Evolutionary conservation across 2,113 vertebrate genomes (phyloP), one percentile per base, ranked within the genome.

Genomic region (Channa maculata): DNA sequence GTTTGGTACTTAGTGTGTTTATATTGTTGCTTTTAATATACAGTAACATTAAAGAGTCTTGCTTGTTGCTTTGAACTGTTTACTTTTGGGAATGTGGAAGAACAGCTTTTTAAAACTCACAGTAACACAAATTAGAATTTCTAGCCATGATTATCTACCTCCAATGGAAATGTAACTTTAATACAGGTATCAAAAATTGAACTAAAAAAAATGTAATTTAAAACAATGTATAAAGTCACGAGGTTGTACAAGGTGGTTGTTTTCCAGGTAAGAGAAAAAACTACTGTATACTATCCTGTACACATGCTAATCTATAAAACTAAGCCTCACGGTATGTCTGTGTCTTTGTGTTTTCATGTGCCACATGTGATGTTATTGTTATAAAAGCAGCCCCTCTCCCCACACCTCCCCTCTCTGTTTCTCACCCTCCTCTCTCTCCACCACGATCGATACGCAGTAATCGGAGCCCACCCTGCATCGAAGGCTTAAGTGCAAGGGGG

Each of bases 371-470:
- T 85, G 84, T 75, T 93, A 77, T 84, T 86, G 82, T 87, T 75
- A 77, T 81, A 70, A 84, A 82, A 71, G 74, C 58, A 48, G 37
- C 15, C 49, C 9, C 63, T 37, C 15, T 7, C 50, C 6, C 55
- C 34, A 41, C 37, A 37, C 51, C 38, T 61, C 14, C 6, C 43
- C 59, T 65, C 63, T 71, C 71, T 2, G 0, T 68, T 72, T 65
- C 70, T 71, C 65, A 8, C 62, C 45, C 81, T 71, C 67, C 66
- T 48, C 77, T 71, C 79, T 79, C 82, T 85, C 86, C 74, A 80
- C 50, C 61, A 61, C 48, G 52, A 95, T 95, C 86, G 83, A 95
- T 95, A 24, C n/a, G 58, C 41, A 5, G 94, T 94, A 94, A 95
- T 91, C 82, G 24, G 92, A 95, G 89, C 88, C 90, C 73, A 59